Evolutionary conservation across 2,113 vertebrate species (phyloP).

Genomic region (Osmerus mordax): DNA sequence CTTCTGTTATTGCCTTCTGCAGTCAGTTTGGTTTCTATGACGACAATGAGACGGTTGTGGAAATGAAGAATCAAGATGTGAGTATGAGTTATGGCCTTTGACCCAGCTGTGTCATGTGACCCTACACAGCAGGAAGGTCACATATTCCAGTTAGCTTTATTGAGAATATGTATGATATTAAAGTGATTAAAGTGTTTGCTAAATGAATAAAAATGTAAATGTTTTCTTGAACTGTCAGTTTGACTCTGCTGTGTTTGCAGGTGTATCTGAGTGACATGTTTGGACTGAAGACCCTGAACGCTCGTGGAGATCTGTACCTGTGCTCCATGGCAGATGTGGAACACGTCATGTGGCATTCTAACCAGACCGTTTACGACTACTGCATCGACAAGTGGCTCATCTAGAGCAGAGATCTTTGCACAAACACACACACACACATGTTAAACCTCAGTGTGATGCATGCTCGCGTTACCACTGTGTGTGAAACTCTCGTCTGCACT

Average conservation of each 20-base stretch:
- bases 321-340: slow-evolving; percentile 74
- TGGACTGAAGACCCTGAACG: slow-evolving; percentile 82
- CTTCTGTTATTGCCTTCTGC: slow-evolving; percentile 31
- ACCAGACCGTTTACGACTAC: slow-evolving; percentile 77
- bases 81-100: slow-evolving; percentile 41
- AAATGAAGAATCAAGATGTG: slow-evolving; percentile 83
- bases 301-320: slow-evolving; percentile 75
- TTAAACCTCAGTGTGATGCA: not conserved
- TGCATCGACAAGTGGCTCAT: slow-evolving; percentile 86
- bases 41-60: slow-evolving; percentile 81
- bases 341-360: slow-evolving; percentile 84
- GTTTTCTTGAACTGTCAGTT: not conserved
- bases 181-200: not conserved
- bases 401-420: slow-evolving; percentile 27
- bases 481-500: not conserved
- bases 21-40: slow-evolving; percentile 91
- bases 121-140: too few species aligned
- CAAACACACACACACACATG: slow-evolving; percentile 1
- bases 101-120: not conserved
- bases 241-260: slow-evolving; percentile 36
- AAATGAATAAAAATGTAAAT: not conserved
- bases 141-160: too few species aligned
- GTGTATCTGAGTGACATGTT: slow-evolving; percentile 76
- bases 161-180: too few species aligned
- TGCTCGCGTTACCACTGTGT: slow-evolving; percentile 12